These are phyloP conservation scores for Siphamia tubifer DNA, from an alignment of 2,113 vertebrate genomes.

Conservation along the genomic window DNA sequence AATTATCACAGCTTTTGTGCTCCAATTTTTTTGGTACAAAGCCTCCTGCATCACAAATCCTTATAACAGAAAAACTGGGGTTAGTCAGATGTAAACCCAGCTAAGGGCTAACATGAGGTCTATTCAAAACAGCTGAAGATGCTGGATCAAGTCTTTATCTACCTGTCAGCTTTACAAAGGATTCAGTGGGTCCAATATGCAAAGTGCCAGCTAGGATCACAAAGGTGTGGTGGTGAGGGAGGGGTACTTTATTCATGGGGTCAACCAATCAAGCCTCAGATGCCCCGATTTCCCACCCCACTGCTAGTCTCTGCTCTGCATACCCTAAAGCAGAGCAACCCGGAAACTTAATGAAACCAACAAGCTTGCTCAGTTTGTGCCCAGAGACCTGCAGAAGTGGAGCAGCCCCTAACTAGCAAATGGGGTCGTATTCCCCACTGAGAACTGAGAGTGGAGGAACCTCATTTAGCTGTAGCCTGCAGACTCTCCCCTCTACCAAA, in stretches of 20 bases:
- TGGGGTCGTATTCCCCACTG: conserved; percentile 82
- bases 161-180: no score
- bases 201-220: conserved; percentile 17
- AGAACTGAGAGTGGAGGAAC: conserved; percentile 71
- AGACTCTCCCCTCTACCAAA: conserved; percentile 55
- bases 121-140: conserved; percentile 9
- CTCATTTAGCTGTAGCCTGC: conserved; percentile 81
- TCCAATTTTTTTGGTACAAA: conserved; percentile 3
- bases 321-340: conserved; percentile 66
- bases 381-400: conserved; percentile 76
- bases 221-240: neutral
- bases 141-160: neutral
- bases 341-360: conserved; percentile 70
- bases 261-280: conserved; percentile 44
- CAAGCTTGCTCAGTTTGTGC: conserved; percentile 60
- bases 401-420: conserved; percentile 75
- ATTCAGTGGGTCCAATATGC: neutral
- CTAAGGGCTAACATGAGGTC: no score
- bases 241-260: conserved; percentile 26
- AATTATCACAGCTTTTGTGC: conserved; percentile 15
- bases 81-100: no score
- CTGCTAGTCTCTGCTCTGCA: conserved; percentile 51
- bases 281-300: conserved; percentile 49
- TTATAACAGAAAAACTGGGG: no score
- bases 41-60: neutral